Conservation (phyloP, 2,888 invertebrate species). For the Diadegma fenestrale region DNA sequence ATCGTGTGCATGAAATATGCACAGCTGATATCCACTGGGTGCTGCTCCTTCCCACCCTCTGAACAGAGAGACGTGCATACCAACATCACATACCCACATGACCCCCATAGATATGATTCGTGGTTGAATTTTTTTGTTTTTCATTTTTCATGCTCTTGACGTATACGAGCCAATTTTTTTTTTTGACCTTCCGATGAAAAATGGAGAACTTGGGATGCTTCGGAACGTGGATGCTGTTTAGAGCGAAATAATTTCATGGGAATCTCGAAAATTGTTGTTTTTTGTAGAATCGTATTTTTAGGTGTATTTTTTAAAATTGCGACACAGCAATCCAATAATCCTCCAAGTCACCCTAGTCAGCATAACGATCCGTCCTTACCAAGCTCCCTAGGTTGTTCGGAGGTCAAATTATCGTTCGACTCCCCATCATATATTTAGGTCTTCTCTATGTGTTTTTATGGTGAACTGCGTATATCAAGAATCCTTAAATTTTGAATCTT, state of each 20-base stretch:
- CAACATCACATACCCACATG: background rate
- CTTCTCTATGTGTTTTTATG: slow-evolving; percentile 1
- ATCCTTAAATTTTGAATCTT: slow-evolving; percentile 13
- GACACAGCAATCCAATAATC: background rate
- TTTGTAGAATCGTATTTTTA: background rate
- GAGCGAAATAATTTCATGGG: too few species aligned
- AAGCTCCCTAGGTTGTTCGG: background rate
- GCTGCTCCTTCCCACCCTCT: background rate
- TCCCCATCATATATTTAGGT: slow-evolving; percentile 14
- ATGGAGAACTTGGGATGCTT: too few species aligned
- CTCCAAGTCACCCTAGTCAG: background rate
- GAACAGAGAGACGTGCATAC: background rate
- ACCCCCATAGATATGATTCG: background rate
- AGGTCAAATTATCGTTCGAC: background rate
- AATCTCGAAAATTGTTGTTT: background rate
- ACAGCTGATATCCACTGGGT: background rate
- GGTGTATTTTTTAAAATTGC: background rate
- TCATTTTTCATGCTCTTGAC: background rate
- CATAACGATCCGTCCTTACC: background rate
- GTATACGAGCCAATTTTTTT: background rate
- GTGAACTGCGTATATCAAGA: slow-evolving; percentile 22
- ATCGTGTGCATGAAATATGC: background rate
- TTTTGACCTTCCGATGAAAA: too few species aligned
- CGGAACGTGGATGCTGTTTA: too few species aligned
- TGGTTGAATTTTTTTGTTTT: background rate